Evolutionary conservation across 2,113 vertebrate species (phyloP), one percentile per base, ranked within the genome.

Genomic region (Epinephelus cyanopodus): DNA sequence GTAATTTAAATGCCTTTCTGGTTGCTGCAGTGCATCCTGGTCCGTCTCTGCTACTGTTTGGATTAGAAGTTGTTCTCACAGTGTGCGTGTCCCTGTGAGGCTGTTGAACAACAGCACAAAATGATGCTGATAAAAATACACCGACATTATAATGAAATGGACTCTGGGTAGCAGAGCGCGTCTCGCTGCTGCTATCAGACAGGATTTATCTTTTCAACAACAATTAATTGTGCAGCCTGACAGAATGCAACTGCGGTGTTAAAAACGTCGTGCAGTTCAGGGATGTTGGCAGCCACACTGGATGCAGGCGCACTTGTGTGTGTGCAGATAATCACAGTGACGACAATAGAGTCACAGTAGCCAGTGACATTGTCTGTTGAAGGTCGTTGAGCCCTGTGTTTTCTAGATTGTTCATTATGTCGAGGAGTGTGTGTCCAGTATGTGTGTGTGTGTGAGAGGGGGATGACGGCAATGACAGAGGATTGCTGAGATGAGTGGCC

Each of bases 401-500:
- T 81, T 71, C 74, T 86, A 48, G 75, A 89, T 85, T 84, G 83
- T 82, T 85, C 71, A 61, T 65, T 83, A 56, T 60, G 60, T 60
- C 6, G 18, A 6, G 2, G 58, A 33, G 56, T 8, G 53, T 64
- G 84, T 54, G 69, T 60, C 42, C 42, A 10, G 12, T 21, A 29
- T 39, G 69, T 47, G 42, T 37, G 73, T 10, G 15, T 14, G 45
- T 50, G 64, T 45, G 53, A 25, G 62, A 66, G 60, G 54, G 58
- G 60, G 58, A 7, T 76, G 77, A 74, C 50, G 69, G 75, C 37
- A 47, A 37, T 72, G 90, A 73, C 71, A 82, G 82, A 79, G 84
- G 87, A 92, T 85, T 86, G 87, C 82, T 75, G 79, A 87, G 88
- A 88, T 76, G 82, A 86, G 82, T 74, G 82, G 74, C 62, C 23